Evolutionary conservation across 1,140 invertebrate genomes (phyloP), one percentile per base, ranked within the genome.

Genomic region (Mactra quadrangularis): DNA sequence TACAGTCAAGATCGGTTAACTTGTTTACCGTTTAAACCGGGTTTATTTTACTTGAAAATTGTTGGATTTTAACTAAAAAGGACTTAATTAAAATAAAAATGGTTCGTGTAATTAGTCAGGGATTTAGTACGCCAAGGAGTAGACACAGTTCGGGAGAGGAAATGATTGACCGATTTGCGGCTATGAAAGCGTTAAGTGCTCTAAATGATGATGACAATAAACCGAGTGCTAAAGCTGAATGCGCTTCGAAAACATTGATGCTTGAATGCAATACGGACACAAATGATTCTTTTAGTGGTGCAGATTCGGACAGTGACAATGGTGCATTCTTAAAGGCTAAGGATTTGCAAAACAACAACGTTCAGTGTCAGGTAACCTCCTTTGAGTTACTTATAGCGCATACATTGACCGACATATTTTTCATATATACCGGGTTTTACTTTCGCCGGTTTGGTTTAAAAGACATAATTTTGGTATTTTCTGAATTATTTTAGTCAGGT

Each of bases 31-130:
- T 55, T n/a, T 4, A 9, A 6, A 55, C 4, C 25, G 19, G 19
- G 15, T 6, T 7, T 41, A 41, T 41, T 41, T 75, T 13, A 57
- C 1, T 13, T 2, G 3, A 59, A 59, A 41, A 25, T 15, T 59
- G 57, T 59, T 31, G 31, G n/a, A 19, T 33, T 45, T 6, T 31
- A 3, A 13, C 27, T 38, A 6, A n/a, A 33, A 68, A n/a, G 15
- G 15, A 68, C 7, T 41, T 41, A 71, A 53, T 19, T 41, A 31
- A 60, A 59, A 29, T 31, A 19, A 87, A 75, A 62, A 89, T 89
- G 87, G 87, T 89, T 82, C 82, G 87, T 9, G 83, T 89, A 0
- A 82, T 89, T n/a, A 86, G 84, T 45, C 85, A 87, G 53, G 86
- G 85, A 81, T 89, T 89, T 60, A 87, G 81, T 22, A 85, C 84